phyloP scores from a whole-genome alignment of 2,797 vertebrate genomes.

The Columba guinea region DNA sequence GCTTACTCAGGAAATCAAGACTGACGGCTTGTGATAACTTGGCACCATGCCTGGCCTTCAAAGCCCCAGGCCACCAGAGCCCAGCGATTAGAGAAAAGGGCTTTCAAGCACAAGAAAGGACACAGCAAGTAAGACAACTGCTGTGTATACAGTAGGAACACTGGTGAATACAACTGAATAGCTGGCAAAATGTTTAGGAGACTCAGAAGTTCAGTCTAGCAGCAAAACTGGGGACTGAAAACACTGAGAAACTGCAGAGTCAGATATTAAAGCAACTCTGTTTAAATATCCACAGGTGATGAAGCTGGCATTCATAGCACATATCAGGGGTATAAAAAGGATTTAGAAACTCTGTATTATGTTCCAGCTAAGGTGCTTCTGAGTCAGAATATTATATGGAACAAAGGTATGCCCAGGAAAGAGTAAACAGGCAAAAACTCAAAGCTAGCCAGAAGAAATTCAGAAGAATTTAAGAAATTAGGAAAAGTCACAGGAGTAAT shows the following conservation, averaged over 20 bases:
- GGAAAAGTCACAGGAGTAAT: not conserved
- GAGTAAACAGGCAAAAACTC: not conserved
- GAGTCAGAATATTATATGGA: not conserved
- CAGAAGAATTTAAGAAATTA: not conserved
- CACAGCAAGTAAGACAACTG: not conserved
- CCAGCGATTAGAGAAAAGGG: not conserved
- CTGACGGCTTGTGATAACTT: not conserved
- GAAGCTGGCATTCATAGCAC: not conserved
- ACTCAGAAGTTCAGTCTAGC: not conserved
- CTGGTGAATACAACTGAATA: not conserved
- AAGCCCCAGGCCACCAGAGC: not conserved
- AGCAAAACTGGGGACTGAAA: not conserved
- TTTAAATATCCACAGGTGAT: not conserved
- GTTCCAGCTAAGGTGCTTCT: not conserved
- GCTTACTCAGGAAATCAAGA: not conserved
- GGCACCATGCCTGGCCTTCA: not conserved
- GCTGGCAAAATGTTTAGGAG: not conserved
- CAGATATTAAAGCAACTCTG: not conserved
- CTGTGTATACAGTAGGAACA: not conserved
- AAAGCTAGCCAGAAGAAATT: not conserved
- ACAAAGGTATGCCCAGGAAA: not conserved
- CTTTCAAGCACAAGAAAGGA: conserved; percentile 15
- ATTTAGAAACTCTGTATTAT: not conserved
- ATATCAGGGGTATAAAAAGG: not conserved
- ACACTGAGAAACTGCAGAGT: not conserved